These are phyloP conservation scores for Panurus biarmicus DNA, from an alignment of 2,113 vertebrate species.

Conservation along the genomic window DNA sequence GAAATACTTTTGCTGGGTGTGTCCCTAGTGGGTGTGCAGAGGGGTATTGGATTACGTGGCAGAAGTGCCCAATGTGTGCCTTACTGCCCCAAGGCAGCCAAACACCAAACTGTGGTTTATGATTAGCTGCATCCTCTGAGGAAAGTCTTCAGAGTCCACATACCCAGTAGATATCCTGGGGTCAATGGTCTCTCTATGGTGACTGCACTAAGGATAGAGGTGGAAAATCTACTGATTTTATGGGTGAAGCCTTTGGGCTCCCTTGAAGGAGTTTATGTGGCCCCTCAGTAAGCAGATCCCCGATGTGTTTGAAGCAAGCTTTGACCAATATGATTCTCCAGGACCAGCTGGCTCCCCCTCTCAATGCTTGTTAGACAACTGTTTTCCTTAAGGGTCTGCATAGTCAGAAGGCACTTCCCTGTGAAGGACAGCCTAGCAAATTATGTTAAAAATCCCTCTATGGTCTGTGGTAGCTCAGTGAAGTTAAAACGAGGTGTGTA, in stretches of 20 bases:
- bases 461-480: neutral
- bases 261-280: neutral
- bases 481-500: neutral
- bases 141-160: neutral
- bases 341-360: neutral
- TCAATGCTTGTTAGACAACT: neutral
- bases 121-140: neutral
- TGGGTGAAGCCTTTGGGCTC: neutral
- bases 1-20: neutral
- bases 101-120: neutral
- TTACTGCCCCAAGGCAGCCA: neutral
- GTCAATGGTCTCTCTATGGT: neutral
- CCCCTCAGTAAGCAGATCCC: neutral
- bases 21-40: conserved; percentile 26
- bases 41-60: neutral
- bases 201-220: neutral
- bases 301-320: neutral
- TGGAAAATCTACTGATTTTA: neutral
- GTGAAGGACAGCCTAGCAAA: neutral
- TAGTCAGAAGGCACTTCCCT: neutral
- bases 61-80: neutral
- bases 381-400: neutral
- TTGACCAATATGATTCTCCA: neutral
- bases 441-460: neutral
- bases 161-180: neutral